Percentiles rank a stretch among this genome's conserved stretches.
phyloP scores from a whole-genome alignment of 2,797 vertebrate genomes.

The Danio jaintianensis region DNA sequence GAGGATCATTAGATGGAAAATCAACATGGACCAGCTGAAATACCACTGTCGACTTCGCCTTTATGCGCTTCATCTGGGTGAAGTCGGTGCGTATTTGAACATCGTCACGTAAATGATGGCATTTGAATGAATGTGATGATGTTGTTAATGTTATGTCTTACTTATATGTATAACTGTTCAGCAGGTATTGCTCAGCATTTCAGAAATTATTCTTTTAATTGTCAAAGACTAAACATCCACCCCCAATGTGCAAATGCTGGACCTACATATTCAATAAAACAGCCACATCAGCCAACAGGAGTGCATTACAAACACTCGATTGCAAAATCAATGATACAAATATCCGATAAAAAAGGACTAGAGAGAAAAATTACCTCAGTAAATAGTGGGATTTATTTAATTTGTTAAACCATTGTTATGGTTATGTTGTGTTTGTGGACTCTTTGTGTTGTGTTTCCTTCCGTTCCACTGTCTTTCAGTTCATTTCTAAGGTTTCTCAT shows the following conservation, averaged over 20 bases:
- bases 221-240: conserved; percentile 35
- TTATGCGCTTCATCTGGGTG: background rate
- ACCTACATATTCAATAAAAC: conserved; percentile 7
- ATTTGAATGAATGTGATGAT: background rate
- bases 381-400: background rate
- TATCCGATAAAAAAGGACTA: background rate
- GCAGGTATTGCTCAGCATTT: conserved; percentile 22
- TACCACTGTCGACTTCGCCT: background rate
- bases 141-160: conserved; percentile 23
- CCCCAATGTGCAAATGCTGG: background rate
- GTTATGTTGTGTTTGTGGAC: background rate
- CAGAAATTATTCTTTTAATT: conserved; percentile 8
- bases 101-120: background rate
- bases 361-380: background rate
- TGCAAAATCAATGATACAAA: background rate
- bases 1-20: conserved; percentile 59
- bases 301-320: background rate
- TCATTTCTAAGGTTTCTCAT: too few relatives aligned
- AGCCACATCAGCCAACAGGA: conserved; percentile 12
- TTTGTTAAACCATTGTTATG: too few relatives aligned
- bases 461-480: too few relatives aligned
- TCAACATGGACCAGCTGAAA: conserved; percentile 49
- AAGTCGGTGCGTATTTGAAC: background rate
- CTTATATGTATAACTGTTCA: conserved; percentile 1
- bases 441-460: background rate